Evolutionary conservation across 2,888 invertebrate species (phyloP).

Genomic region (Cryptophagus acutangulus): DNA sequence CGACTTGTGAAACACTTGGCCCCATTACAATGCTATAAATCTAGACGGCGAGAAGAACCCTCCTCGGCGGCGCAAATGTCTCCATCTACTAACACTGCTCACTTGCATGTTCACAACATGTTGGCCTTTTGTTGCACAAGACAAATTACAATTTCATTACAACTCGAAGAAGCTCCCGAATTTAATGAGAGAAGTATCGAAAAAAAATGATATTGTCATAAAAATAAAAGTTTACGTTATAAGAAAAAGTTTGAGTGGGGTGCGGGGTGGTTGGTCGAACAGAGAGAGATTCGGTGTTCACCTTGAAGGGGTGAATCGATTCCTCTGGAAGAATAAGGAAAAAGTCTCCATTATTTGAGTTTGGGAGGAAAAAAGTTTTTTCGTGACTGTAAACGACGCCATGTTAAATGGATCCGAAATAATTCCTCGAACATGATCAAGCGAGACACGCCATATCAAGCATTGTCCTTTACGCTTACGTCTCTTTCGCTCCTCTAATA

Average conservation of each 20-base stretch:
- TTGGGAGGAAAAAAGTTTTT: slow-evolving; percentile 39
- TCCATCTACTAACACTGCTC: slow-evolving; percentile 30
- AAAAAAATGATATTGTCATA: not conserved
- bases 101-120: slow-evolving; percentile 39
- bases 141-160: slow-evolving; percentile 36
- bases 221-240: not conserved
- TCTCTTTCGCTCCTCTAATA: slow-evolving; percentile 16
- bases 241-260: slow-evolving; percentile 16
- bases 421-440: slow-evolving; percentile 46
- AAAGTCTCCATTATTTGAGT: slow-evolving; percentile 36
- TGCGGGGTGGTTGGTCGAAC: no score
- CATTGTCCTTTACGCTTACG: slow-evolving; percentile 30
- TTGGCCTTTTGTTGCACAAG: slow-evolving; percentile 39
- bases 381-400: slow-evolving; percentile 41
- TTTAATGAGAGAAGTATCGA: slow-evolving; percentile 3
- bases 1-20: slow-evolving; percentile 60
- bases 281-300: no score
- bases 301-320: slow-evolving; percentile 30
- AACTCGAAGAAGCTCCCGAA: not conserved
- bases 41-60: slow-evolving; percentile 40
- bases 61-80: slow-evolving; percentile 37
- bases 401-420: slow-evolving; percentile 50
- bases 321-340: slow-evolving; percentile 17
- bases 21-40: slow-evolving; percentile 60
- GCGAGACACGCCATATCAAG: slow-evolving; percentile 40